Base-by-base conservation (phyloP, 2,797 vertebrate species). In the Anguilla megastoma region DNA sequence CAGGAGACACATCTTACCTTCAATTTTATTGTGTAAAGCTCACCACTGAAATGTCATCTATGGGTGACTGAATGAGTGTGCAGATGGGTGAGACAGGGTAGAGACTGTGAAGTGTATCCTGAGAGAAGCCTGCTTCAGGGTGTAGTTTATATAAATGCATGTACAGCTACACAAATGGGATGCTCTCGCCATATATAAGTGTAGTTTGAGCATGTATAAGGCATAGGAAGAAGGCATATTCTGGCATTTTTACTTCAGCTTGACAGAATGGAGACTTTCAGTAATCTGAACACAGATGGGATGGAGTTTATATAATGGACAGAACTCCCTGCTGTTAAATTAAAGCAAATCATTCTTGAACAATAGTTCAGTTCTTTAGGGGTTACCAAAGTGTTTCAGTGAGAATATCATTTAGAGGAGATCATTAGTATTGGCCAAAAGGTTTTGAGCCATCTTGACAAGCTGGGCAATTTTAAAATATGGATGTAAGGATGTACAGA, bases 401-500 rank as follows among this genome's bases (percentile, higher is more conserved):
- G 56, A 14, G 1, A 14, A 54, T 24, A 86, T 80, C 71, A 48
- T 56, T 52, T 30, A 60, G 60, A 71, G 9, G 66, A 63, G 48
- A 85, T 84, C 56, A 48, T 85, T 41, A 21, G n/a, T 3, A 52
- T 66, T 50, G 24, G 63, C 8, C 69, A 16, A 87, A 16, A 71
- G 48, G 60, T 52, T 85, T n/a, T 30, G 36, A 58, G 27, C 54
- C 12, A 5, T 69, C n/a, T 33, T 41, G 84, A 71, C 87, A 69
- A 88, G 87, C 41, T 87, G 41, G 7, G 56, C 21, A 54, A 54
- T 87, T 69, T 87, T 50, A 41, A 58, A 85, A 74, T 41, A 82
- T 27, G 24, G 76, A 83, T 50, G 33, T 36, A 58, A 21, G 60
- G 36, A 66, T 12, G 30, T 80, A 5, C 41, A 41, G 41, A 41